Percentiles rank a stretch among this genome's conserved stretches.
Evolutionary conservation across 2,113 vertebrate genomes (phyloP).

Genomic region (Asarcornis scutulata): DNA sequence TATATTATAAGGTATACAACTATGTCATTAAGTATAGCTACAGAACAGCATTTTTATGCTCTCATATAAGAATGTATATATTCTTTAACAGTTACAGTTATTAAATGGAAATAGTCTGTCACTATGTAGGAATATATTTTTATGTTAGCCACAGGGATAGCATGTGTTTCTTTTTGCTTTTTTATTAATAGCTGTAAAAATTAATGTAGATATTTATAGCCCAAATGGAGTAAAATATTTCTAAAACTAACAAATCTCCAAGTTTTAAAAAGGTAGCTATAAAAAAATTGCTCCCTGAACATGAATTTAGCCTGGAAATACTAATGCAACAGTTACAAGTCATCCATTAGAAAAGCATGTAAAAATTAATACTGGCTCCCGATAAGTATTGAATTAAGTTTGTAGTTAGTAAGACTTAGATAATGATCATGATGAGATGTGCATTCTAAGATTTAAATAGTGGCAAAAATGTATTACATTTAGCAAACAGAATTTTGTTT

Average conservation of each 20-base stretch:
- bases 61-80: not conserved
- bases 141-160: not conserved
- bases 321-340: not conserved
- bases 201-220: not conserved
- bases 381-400: not conserved
- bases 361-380: not conserved
- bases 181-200: not conserved
- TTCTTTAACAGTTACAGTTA: not conserved
- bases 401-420: not conserved
- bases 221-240: not conserved
- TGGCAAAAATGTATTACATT: fast-evolving
- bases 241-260: not conserved
- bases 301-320: not conserved
- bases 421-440: not conserved
- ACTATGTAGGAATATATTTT: not conserved
- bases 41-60: not conserved
- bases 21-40: not conserved
- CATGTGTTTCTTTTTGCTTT: not conserved
- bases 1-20: not conserved
- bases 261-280: not conserved
- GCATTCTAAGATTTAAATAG: not conserved
- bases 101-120: not conserved
- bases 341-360: not conserved
- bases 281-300: not conserved
- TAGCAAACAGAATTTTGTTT: not conserved